A percentile compares a stretch with the other conserved stretches of the same genome.
These are phyloP conservation scores for Carlito syrichta DNA, from an alignment of 2,113 vertebrate genomes.

Conservation along the genomic window DNA sequence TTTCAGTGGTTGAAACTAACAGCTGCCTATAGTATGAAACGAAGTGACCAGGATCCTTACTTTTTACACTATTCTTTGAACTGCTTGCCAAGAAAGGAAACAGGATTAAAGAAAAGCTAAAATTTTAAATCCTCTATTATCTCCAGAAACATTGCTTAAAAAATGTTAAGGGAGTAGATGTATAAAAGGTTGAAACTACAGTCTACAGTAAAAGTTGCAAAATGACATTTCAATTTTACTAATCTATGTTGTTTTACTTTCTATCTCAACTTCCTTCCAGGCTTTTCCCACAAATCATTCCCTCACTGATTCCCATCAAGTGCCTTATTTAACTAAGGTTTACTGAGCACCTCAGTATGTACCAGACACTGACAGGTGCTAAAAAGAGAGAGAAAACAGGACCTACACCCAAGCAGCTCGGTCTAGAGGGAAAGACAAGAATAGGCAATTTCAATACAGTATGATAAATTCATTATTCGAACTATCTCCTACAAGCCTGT, in stretches of 20 bases:
- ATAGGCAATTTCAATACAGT: background rate
- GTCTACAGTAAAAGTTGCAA: background rate
- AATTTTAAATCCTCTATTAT: slow-evolving; percentile 23
- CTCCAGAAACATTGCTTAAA: slow-evolving; percentile 30
- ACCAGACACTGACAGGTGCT: background rate
- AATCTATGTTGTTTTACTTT: slow-evolving; percentile 3
- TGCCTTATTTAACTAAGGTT: slow-evolving; percentile 22
- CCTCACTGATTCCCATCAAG: background rate
- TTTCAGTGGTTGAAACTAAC: background rate
- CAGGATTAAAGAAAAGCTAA: background rate
- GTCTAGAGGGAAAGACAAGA: background rate
- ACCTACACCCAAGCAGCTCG: background rate
- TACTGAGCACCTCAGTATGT: background rate
- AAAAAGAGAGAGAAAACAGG: background rate
- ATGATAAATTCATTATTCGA: background rate
- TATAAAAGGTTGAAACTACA: background rate
- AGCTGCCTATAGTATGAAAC: background rate
- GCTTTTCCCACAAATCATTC: background rate
- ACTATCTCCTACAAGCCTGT: background rate
- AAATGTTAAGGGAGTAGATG: background rate
- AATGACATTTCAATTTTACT: background rate
- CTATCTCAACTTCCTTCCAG: slow-evolving; percentile 6
- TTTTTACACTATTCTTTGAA: background rate
- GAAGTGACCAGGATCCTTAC: background rate
- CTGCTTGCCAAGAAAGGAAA: slow-evolving; percentile 4